phyloP scores from a whole-genome alignment of 2,888 invertebrate species.

The Dicranocentrus wangi region DNA sequence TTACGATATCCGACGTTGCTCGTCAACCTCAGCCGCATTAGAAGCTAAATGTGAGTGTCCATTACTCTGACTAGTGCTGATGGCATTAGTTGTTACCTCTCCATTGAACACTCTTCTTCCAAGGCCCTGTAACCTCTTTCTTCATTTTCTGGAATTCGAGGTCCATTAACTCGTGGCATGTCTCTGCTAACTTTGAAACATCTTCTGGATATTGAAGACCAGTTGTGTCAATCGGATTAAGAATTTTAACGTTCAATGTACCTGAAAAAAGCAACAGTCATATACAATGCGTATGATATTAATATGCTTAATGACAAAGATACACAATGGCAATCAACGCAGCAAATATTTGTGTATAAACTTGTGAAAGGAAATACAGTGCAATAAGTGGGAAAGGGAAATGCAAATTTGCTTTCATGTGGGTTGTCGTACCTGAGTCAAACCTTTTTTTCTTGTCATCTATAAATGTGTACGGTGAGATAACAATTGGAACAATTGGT shows the following conservation, averaged over 20 bases:
- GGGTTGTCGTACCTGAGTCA: slow-evolving; percentile 62
- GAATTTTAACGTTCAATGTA: slow-evolving; percentile 83
- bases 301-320: too few relatives aligned
- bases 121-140: too few relatives aligned
- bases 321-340: too few relatives aligned
- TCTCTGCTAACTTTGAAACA: slow-evolving; percentile 82
- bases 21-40: too few relatives aligned
- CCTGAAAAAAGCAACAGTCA: slow-evolving; percentile 76
- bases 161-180: slow-evolving; percentile 82
- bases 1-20: too few relatives aligned
- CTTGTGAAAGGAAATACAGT: too few relatives aligned
- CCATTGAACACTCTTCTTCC: too few relatives aligned
- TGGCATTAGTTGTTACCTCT: too few relatives aligned
- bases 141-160: slow-evolving; percentile 71
- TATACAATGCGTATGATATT: neutral
- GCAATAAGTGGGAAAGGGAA: too few relatives aligned
- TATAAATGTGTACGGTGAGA: slow-evolving; percentile 79
- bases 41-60: too few relatives aligned
- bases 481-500: slow-evolving; percentile 82
- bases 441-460: slow-evolving; percentile 69
- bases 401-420: too few relatives aligned
- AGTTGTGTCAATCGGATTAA: slow-evolving; percentile 85
- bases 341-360: neutral
- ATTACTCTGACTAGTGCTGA: too few relatives aligned
- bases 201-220: slow-evolving; percentile 81